Evolutionary conservation across 2,888 invertebrate species (phyloP).

Genomic region (Lamellibrachia satsuma): DNA sequence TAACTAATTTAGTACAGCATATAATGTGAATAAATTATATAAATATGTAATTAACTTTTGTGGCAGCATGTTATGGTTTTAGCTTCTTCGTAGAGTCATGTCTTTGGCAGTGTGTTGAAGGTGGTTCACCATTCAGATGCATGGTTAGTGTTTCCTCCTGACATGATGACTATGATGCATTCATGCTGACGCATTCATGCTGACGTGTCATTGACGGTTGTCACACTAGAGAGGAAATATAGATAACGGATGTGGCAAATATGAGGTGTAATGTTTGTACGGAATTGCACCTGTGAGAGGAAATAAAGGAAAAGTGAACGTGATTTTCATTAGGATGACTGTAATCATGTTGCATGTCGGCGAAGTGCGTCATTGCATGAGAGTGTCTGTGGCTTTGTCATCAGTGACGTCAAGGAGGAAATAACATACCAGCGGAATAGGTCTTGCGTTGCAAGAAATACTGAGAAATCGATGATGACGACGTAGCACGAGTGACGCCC

Average conservation of each 20-base stretch:
- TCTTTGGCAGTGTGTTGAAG: background rate
- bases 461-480: background rate
- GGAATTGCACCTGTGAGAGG: background rate
- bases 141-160: background rate
- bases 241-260: background rate
- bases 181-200: background rate
- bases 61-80: background rate
- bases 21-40: background rate
- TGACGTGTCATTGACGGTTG: background rate
- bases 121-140: background rate
- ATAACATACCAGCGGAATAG: too few relatives aligned
- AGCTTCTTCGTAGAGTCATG: background rate
- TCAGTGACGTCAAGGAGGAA: too few relatives aligned
- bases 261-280: background rate
- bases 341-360: background rate
- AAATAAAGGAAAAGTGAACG: background rate
- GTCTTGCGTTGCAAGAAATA: background rate
- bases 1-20: background rate
- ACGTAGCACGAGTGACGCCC: background rate
- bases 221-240: background rate
- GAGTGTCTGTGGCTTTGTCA: background rate
- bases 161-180: background rate
- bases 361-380: background rate
- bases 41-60: background rate
- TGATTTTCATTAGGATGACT: background rate